Evolutionary conservation across 2,113 vertebrate genomes (phyloP).

Genomic region (Falco punctatus): DNA sequence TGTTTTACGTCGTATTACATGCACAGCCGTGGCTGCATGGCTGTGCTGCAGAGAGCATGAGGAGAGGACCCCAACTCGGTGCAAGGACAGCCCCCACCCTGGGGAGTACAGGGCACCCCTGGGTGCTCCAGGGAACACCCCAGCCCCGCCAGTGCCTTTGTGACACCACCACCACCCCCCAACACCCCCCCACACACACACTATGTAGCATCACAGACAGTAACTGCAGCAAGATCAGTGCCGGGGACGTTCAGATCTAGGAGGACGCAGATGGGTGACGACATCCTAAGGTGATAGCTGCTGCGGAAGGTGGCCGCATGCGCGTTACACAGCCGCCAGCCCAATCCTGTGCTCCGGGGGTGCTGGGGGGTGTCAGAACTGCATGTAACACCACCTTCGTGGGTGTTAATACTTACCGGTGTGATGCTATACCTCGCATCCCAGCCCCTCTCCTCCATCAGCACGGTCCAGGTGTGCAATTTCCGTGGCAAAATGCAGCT

Average conservation of each 20-base stretch:
- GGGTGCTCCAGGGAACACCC: neutral
- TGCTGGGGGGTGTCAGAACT: neutral
- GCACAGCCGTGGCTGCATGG: neutral
- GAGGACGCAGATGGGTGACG: neutral
- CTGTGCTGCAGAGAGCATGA: too few relatives aligned
- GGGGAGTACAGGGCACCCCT: neutral
- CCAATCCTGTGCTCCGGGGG: too few relatives aligned
- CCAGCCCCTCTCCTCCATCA: neutral
- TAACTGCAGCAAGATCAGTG: neutral
- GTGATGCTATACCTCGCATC: neutral
- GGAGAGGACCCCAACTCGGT: too few relatives aligned
- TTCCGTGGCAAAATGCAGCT: neutral
- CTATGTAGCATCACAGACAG: neutral
- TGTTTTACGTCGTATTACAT: too few relatives aligned
- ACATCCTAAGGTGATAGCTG: accelerated
- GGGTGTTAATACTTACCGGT: accelerated
- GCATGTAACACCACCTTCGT: accelerated
- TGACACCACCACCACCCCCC: neutral
- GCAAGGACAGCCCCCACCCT: neutral
- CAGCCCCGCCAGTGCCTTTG: accelerated
- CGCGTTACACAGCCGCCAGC: too few relatives aligned
- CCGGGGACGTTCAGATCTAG: neutral
- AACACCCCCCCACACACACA: too few relatives aligned
- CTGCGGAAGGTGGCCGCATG: neutral
- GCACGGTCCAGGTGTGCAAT: neutral